Conservation (phyloP, 2,113 vertebrate genomes). For the Zapus hudsonius region DNA sequence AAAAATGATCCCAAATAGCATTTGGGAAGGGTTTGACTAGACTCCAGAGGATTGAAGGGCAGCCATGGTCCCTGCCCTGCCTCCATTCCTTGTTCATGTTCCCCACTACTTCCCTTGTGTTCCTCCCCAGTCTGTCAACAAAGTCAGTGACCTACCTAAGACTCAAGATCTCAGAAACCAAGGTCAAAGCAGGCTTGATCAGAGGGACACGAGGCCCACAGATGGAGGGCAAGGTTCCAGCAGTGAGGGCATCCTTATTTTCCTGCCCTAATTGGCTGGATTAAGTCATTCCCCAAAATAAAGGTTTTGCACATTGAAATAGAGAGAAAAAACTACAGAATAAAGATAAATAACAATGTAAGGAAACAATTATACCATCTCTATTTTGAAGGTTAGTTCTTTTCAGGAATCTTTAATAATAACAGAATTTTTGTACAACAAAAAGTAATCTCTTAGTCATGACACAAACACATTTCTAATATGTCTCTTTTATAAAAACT, state of each 20-base stretch:
- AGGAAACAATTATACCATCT: background rate
- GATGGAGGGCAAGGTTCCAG: background rate
- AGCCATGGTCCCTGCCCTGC: too few species aligned
- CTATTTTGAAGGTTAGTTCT: background rate
- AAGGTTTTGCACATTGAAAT: slow-evolving; percentile 13
- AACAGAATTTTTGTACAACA: background rate
- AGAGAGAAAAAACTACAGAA: background rate
- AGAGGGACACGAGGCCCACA: background rate
- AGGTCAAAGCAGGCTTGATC: background rate
- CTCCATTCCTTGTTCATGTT: background rate
- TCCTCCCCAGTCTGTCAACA: background rate
- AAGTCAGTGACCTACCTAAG: background rate
- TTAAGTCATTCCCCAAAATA: background rate
- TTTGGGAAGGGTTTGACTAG: background rate
- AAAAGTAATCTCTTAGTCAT: background rate
- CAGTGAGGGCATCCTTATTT: background rate
- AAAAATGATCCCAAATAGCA: background rate
- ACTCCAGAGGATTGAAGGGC: background rate
- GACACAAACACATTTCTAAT: slow-evolving; percentile 2
- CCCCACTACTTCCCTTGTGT: background rate
- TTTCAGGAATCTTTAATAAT: background rate
- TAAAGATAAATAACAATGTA: background rate
- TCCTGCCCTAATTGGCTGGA: background rate
- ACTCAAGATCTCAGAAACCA: background rate
- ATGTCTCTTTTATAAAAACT: slow-evolving; percentile 27